Evolutionary conservation across 35 echinoderm and acorn worm genomes (phyloP).

Genomic region (Apostichopus japonicus): DNA sequence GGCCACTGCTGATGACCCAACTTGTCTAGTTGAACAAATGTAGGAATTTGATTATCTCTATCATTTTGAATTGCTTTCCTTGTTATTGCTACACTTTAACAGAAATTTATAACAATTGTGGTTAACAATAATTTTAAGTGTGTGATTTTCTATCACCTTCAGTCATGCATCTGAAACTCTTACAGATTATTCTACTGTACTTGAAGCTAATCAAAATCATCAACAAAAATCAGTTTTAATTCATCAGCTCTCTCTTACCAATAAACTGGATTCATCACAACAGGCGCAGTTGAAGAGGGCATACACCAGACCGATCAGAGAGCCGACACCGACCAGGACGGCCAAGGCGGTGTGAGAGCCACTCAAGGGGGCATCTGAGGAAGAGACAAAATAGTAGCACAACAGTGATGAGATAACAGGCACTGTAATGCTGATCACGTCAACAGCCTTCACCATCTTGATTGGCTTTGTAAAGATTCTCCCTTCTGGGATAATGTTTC

Average conservation of each 20-base stretch:
- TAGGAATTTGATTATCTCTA: too few relatives aligned
- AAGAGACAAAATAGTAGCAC: slow-evolving; percentile 57
- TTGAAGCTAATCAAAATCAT: too few relatives aligned
- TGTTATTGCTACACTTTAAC: too few relatives aligned
- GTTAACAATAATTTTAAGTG: too few relatives aligned
- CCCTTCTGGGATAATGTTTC: background rate
- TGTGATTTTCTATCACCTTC: too few relatives aligned
- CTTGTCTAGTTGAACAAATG: too few relatives aligned
- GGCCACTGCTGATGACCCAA: too few relatives aligned
- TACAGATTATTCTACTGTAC: too few relatives aligned
- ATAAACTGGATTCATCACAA: slow-evolving; percentile 50
- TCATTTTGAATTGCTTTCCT: too few relatives aligned
- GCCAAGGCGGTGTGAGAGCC: slow-evolving; percentile 41
- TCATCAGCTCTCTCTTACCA: slow-evolving; percentile 12
- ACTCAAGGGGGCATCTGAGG: slow-evolving; percentile 31
- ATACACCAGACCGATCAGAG: slow-evolving; percentile 21
- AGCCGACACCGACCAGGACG: slow-evolving; percentile 23
- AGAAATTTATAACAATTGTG: too few relatives aligned
- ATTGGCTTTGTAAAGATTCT: background rate
- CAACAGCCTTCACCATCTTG: background rate
- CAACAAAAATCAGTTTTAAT: too few relatives aligned
- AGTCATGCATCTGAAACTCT: too few relatives aligned
- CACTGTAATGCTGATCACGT: slow-evolving; percentile 17
- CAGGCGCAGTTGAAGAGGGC: slow-evolving; percentile 53
- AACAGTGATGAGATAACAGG: slow-evolving; percentile 19